Percentiles rank a stretch among this genome's conserved stretches.
phyloP scores from a whole-genome alignment of 2,113 vertebrate genomes.

The Melierax canorus region DNA sequence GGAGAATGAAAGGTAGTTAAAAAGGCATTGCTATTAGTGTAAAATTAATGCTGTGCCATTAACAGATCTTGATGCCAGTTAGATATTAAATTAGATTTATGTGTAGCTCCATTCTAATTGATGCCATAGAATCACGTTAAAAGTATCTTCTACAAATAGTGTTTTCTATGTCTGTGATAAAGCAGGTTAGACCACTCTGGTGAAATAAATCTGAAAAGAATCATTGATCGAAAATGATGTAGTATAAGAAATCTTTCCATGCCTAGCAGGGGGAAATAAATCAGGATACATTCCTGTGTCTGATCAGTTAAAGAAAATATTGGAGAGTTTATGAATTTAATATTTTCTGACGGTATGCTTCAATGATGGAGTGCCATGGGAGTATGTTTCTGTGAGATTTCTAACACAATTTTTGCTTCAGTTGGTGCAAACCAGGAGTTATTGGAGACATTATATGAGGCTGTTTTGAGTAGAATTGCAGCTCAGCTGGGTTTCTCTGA shows the following conservation, averaged over 20 bases:
- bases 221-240: background rate
- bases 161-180: background rate
- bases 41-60: background rate
- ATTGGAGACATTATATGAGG: background rate
- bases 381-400: background rate
- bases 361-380: background rate
- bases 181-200: background rate
- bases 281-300: background rate
- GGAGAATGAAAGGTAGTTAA: background rate
- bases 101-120: fast-evolving
- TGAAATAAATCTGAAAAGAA: background rate
- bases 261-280: no score
- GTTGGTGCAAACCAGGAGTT: background rate
- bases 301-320: background rate
- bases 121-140: background rate
- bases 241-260: background rate
- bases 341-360: background rate
- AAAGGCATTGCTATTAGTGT: background rate
- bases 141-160: background rate
- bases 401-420: background rate
- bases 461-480: background rate
- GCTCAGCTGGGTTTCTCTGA: background rate
- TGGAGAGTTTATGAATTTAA: background rate
- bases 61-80: background rate
- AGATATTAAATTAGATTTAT: background rate